A percentile compares a stretch with the other conserved stretches of the same genome.
These are phyloP conservation scores for Acanthosepion pharaonis DNA, from an alignment of 2,888 invertebrate species.

Conservation along the genomic window DNA sequence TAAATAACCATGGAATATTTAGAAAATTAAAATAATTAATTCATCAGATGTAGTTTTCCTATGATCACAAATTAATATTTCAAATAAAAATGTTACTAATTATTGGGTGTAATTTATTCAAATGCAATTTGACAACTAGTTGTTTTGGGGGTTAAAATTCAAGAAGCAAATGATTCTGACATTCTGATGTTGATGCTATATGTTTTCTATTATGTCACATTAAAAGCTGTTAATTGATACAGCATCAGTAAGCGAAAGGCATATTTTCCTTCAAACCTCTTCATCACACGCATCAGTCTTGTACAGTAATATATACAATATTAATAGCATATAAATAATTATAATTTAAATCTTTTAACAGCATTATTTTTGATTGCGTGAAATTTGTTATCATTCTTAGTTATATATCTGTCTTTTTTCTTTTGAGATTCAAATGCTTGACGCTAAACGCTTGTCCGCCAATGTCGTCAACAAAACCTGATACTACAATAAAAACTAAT, in stretches of 20 bases:
- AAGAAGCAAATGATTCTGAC: background rate
- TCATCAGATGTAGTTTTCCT: background rate
- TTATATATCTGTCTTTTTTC: background rate
- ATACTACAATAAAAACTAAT: background rate
- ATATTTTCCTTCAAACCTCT: no score
- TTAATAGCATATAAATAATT: no score
- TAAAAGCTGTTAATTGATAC: no score
- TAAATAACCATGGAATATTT: no score
- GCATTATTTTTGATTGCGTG: background rate
- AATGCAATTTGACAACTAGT: background rate
- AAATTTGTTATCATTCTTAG: background rate
- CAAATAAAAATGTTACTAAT: background rate
- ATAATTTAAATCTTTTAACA: no score
- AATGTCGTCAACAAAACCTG: no score
- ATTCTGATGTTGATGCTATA: background rate
- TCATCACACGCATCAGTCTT: no score
- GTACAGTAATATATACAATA: no score
- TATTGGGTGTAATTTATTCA: background rate
- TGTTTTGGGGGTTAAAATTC: background rate
- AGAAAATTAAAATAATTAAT: background rate
- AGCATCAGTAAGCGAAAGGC: no score
- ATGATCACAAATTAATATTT: background rate
- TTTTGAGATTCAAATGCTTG: background rate
- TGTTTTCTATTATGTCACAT: background rate
- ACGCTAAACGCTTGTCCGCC: no score